Evolutionary conservation across 2,797 vertebrate genomes (phyloP), one percentile per base, ranked within the genome.

Genomic region (Rhynchonycteris naso): DNA sequence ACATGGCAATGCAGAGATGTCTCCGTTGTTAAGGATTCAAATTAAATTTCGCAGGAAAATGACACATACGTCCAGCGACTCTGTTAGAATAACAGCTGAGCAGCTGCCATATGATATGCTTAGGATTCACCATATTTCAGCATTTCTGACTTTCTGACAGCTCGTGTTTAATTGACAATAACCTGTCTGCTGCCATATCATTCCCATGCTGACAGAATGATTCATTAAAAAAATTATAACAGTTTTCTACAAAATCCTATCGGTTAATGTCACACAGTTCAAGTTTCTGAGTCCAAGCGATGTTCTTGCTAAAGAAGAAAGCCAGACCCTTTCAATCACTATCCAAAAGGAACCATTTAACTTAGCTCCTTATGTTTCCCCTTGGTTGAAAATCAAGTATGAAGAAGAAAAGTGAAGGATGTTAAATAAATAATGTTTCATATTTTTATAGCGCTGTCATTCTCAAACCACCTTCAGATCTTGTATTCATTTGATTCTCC

Each of bases 131-230:
- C 95, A 88, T 86, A 95, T 95, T 97, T 96, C 97, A 97, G 88
- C 65, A 81, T 89, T 96, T 98, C 97, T 90, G 94, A 96, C 96
- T 97, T 97, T 81, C 88, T 98, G 98, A 98, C 98, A 98, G 96
- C 95, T 97, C 74, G 28, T 96, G 65, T 72, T 92, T 96, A 98
- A 98, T 93, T 98, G 98, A 97, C 93, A 97, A 90, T 95, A 97
- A 91, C 92, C 87, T 92, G 96, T 95, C 92, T 96, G 90, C 96
- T 95, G 76, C 28, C n/a, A 56, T 59, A 94, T 94, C 76, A 52
- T 56, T 97, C 91, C 92, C 68, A 93, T 3, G n/a, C 72, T 93
- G 71, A 56, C 91, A 87, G 97, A 96, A 43, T 59, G 43, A 43
- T 16, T 18, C 22, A 61, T 88, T 94, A 88, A 33, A 90, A 96